phyloP scores from a whole-genome alignment of 2,113 vertebrate genomes.

The Tringa solitaria region DNA sequence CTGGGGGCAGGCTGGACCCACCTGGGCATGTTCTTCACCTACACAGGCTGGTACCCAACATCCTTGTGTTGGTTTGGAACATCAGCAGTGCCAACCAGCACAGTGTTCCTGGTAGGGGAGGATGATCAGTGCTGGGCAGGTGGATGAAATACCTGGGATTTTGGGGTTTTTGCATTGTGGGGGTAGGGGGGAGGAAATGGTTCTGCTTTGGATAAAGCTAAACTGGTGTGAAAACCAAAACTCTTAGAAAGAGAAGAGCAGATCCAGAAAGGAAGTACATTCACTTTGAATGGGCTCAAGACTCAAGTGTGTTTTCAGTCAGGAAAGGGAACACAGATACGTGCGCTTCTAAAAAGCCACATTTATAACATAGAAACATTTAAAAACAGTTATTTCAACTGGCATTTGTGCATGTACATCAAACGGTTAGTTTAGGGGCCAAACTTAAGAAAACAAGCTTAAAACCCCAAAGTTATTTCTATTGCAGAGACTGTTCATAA shows the following conservation, averaged over 20 bases:
- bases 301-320: neutral
- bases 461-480: neutral
- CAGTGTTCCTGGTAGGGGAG: neutral
- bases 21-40: neutral
- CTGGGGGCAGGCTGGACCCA: neutral
- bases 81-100: neutral
- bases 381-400: neutral
- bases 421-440: neutral
- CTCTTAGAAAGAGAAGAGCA: neutral
- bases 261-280: neutral
- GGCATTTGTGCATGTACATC: too few relatives aligned
- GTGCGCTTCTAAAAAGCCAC: neutral
- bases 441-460: neutral
- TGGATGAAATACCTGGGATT: neutral
- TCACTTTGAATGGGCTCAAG: neutral
- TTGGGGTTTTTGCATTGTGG: neutral
- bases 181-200: neutral
- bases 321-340: neutral
- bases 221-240: neutral
- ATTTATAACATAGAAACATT: neutral
- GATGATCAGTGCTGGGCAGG: neutral
- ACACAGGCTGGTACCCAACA: rapidly evolving
- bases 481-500: neutral
- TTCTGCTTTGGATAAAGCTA: neutral
- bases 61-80: neutral